Evolutionary conservation across 2,113 vertebrate genomes (phyloP).

Genomic region (Nannospalax galili): DNA sequence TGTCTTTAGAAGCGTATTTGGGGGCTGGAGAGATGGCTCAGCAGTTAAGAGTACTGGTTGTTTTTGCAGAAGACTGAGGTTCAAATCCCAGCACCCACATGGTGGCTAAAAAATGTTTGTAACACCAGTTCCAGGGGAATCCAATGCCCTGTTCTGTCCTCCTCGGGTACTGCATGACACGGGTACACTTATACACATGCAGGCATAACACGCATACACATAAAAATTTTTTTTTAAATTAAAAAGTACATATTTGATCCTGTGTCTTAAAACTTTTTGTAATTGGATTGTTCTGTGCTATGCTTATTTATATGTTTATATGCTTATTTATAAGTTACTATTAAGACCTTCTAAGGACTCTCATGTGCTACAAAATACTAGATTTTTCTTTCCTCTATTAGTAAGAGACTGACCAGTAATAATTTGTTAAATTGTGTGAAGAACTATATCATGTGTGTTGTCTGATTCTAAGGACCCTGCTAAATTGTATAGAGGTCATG

Average conservation of each 20-base stretch:
- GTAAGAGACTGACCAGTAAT: neutral
- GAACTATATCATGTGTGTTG: neutral
- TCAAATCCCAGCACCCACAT: too few relatives aligned
- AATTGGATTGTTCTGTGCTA: neutral
- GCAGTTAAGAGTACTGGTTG: too few relatives aligned
- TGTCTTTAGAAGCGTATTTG: conserved; percentile 41
- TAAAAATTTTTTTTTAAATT: too few relatives aligned
- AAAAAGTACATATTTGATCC: neutral
- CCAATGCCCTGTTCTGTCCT: too few relatives aligned
- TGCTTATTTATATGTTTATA: conserved; percentile 30
- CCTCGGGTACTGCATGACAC: too few relatives aligned
- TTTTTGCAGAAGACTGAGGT: too few relatives aligned
- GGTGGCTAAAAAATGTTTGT: too few relatives aligned
- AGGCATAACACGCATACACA: too few relatives aligned
- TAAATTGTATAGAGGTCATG: neutral
- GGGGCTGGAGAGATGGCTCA: too few relatives aligned
- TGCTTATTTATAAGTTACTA: conserved; percentile 53
- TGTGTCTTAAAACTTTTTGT: conserved; percentile 35
- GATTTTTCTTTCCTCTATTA: neutral
- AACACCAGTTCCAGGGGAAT: too few relatives aligned
- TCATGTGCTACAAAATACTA: conserved; percentile 2
- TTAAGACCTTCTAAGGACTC: neutral
- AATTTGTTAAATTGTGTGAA: conserved; percentile 18
- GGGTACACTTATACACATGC: too few relatives aligned
- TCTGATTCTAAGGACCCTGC: neutral